Percentiles rank a stretch among this genome's conserved stretches.
These are phyloP conservation scores for Synergus umbraculus DNA, from an alignment of 2,888 invertebrate genomes.

Conservation along the genomic window DNA sequence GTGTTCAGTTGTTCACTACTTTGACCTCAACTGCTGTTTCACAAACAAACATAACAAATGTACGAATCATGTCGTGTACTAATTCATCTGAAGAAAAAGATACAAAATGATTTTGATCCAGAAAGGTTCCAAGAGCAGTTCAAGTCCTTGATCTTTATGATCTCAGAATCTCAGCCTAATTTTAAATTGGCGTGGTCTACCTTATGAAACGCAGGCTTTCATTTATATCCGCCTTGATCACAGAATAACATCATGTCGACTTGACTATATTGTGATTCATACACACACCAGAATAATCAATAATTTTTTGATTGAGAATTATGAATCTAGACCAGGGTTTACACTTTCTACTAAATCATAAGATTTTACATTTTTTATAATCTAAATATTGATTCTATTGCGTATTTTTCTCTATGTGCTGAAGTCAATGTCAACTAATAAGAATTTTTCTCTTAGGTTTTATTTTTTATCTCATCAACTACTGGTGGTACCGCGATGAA, in stretches of 20 bases:
- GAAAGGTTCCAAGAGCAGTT: not conserved
- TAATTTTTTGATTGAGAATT: too few relatives aligned
- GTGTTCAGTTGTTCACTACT: slow-evolving; percentile 13
- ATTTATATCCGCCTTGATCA: not conserved
- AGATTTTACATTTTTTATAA: too few relatives aligned
- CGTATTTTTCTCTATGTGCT: too few relatives aligned
- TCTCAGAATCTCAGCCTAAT: slow-evolving; percentile 15
- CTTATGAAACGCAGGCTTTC: not conserved
- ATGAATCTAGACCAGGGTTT: too few relatives aligned
- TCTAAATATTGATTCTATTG: too few relatives aligned
- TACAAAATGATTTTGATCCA: not conserved
- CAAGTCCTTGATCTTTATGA: slow-evolving; percentile 9
- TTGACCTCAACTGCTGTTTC: slow-evolving; percentile 15
- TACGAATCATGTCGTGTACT: not conserved
- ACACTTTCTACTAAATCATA: too few relatives aligned
- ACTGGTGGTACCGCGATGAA: too few relatives aligned
- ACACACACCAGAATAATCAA: too few relatives aligned
- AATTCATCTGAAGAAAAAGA: not conserved
- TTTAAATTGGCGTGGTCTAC: not conserved
- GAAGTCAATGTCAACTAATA: too few relatives aligned
- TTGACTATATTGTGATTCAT: not conserved
- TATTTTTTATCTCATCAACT: too few relatives aligned
- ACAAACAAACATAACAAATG: slow-evolving; percentile 1
- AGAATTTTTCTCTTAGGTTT: too few relatives aligned
- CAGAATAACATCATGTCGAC: not conserved